phyloP scores from a whole-genome alignment of 2,797 vertebrate species.

The Lithobates pipiens region DNA sequence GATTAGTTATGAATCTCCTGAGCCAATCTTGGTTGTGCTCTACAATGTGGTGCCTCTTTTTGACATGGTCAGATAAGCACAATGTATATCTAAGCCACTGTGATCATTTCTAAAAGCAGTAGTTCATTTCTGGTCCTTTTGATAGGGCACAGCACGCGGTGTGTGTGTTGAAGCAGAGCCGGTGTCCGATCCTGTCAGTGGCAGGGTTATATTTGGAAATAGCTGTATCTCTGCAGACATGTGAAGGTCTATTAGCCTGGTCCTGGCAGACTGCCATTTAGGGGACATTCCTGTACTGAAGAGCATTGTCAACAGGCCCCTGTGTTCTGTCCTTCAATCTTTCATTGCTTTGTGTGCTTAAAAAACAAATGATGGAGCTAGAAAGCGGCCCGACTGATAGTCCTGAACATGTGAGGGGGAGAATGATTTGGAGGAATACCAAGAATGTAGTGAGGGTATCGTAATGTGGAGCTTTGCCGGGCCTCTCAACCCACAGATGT shows the following conservation, averaged over 20 bases:
- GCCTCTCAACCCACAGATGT: background rate
- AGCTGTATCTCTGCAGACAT: constrained; percentile 41
- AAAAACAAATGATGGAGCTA: constrained; percentile 41
- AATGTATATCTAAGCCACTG: background rate
- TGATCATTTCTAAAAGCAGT: background rate
- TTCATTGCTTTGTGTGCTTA: constrained; percentile 28
- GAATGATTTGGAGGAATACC: constrained; percentile 15
- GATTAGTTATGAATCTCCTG: too few species aligned
- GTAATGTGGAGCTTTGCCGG: background rate
- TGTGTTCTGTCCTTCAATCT: constrained; percentile 44
- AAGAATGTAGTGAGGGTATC: constrained; percentile 32
- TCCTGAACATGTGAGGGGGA: constrained; percentile 4
- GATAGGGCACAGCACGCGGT: background rate
- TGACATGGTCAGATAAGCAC: background rate
- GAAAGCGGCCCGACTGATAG: constrained; percentile 1
- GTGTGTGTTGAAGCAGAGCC: background rate
- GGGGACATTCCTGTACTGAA: constrained; percentile 55
- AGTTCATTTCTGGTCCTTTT: background rate
- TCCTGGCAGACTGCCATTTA: constrained; percentile 49
- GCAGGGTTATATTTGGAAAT: constrained; percentile 58
- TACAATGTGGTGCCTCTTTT: background rate
- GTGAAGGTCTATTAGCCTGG: constrained; percentile 24
- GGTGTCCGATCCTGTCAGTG: background rate
- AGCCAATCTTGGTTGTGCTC: background rate
- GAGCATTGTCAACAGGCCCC: constrained; percentile 58